phyloP scores from a whole-genome alignment of 2,888 invertebrate species.

The Idaea straminata region DNA sequence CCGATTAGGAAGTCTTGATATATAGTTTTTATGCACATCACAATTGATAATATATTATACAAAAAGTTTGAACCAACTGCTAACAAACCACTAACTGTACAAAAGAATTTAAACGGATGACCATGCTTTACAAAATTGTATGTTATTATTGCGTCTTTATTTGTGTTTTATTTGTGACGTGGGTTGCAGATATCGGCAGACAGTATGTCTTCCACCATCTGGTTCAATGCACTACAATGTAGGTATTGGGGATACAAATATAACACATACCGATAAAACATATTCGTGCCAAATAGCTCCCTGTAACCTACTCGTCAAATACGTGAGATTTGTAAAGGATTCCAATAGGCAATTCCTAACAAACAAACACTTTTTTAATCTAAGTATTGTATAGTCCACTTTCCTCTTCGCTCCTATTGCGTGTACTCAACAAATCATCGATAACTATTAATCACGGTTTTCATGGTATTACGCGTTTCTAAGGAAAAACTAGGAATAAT shows the following conservation, averaged over 20 bases:
- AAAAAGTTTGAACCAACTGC: no score
- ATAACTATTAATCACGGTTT: not conserved
- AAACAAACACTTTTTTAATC: not conserved
- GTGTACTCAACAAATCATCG: not conserved
- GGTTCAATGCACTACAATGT: conserved; percentile 55
- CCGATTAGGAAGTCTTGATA: not conserved
- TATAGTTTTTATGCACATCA: not conserved
- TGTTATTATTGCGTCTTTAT: no score
- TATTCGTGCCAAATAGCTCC: conserved; percentile 45
- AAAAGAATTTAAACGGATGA: no score
- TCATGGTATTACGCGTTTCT: not conserved
- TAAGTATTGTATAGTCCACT: not conserved
- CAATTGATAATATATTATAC: no score
- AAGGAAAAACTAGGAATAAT: not conserved
- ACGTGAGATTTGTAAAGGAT: not conserved
- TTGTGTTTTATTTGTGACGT: no score
- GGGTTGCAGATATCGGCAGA: conserved; percentile 32
- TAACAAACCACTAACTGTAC: no score
- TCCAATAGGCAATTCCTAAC: no score
- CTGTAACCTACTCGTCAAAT: not conserved
- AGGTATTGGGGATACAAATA: conserved; percentile 44
- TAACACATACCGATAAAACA: conserved; percentile 49
- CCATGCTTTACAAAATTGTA: no score
- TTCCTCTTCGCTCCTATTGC: not conserved
- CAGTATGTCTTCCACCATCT: conserved; percentile 51